Evolutionary conservation across 2,797 vertebrate genomes (phyloP).

Genomic region (Mycteria americana): DNA sequence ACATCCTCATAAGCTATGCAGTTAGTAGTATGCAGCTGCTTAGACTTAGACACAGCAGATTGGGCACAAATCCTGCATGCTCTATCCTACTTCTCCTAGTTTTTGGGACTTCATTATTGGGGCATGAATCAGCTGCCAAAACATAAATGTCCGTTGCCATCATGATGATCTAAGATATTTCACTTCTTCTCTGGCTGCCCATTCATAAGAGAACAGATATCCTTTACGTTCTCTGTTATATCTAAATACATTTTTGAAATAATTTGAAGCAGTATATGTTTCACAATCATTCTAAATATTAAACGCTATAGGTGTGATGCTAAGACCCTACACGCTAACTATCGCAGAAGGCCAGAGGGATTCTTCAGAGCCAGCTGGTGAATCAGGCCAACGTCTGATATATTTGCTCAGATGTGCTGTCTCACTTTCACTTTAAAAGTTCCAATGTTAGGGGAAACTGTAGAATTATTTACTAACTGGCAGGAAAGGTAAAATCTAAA

Average conservation of each 20-base stretch:
- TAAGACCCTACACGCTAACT: neutral
- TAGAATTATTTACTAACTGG: neutral
- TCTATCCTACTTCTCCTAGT: neutral
- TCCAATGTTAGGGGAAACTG: neutral
- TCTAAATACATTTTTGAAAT: accelerated
- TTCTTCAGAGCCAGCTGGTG: neutral
- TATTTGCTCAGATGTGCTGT: neutral
- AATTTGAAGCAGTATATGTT: neutral
- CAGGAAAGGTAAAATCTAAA: neutral
- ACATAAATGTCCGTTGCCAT: neutral
- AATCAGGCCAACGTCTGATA: neutral
- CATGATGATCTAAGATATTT: neutral
- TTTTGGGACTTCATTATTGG: neutral
- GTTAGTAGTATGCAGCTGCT: neutral
- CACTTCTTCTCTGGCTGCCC: neutral
- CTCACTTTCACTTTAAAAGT: neutral
- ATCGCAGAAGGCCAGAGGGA: neutral
- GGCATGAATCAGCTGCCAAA: neutral
- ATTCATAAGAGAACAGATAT: neutral
- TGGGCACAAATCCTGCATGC: neutral
- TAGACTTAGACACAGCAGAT: neutral
- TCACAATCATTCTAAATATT: neutral
- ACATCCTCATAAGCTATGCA: neutral
- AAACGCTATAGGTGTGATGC: neutral
- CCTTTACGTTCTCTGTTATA: neutral